Evolutionary conservation across 2,888 invertebrate species (phyloP).

Genomic region (Tinea semifulvella): DNA sequence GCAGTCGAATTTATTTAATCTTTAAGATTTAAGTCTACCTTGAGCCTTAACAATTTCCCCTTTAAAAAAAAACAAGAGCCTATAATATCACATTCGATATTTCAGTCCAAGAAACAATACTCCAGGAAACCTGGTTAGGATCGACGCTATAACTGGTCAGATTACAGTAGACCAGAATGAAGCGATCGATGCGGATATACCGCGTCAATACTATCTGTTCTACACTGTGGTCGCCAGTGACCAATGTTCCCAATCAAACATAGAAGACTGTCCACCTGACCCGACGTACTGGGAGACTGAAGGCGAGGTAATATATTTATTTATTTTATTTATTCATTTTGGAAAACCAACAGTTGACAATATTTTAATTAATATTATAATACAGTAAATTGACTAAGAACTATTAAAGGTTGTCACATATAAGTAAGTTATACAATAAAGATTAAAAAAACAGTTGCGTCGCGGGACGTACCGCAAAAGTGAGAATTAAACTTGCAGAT

Average conservation of each 20-base stretch:
- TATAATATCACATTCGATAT: neutral
- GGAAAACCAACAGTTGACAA: no score
- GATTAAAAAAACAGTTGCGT: no score
- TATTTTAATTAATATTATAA: no score
- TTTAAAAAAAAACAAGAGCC: no score
- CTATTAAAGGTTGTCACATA: no score
- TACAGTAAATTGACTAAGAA: no score
- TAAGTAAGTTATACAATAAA: no score
- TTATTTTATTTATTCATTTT: slow-evolving; percentile 1
- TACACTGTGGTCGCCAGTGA: slow-evolving; percentile 67
- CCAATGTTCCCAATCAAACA: slow-evolving; percentile 34
- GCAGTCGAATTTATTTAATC: no score
- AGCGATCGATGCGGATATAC: slow-evolving; percentile 65
- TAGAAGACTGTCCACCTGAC: slow-evolving; percentile 39
- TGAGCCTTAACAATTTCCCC: no score
- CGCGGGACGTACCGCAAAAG: no score
- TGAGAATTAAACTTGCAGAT: no score
- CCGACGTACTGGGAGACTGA: slow-evolving; percentile 32
- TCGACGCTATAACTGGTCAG: slow-evolving; percentile 59
- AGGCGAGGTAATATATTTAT: slow-evolving; percentile 39
- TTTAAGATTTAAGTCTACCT: no score
- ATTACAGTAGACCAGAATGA: slow-evolving; percentile 48
- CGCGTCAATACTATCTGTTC: slow-evolving; percentile 47
- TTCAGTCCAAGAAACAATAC: slow-evolving; percentile 43
- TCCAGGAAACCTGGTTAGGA: slow-evolving; percentile 49